These are phyloP conservation scores for Drosophila mercatorum DNA, from an alignment of 2,888 invertebrate genomes.

Conservation along the genomic window DNA sequence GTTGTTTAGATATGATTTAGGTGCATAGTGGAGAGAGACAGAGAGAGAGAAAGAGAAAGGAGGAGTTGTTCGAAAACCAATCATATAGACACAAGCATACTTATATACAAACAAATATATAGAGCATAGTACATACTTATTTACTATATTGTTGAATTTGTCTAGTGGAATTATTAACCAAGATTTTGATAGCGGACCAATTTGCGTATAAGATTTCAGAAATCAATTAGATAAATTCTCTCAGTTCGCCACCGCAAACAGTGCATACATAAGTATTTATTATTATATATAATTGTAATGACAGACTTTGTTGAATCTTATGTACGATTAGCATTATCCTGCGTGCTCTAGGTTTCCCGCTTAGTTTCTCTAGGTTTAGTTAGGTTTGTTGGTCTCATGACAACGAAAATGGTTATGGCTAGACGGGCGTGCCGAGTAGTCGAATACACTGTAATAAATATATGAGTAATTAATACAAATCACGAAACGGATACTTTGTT, in stretches of 20 bases:
- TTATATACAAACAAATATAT: conserved; percentile 22
- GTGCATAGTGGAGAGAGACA: conserved; percentile 18
- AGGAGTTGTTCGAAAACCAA: conserved; percentile 9
- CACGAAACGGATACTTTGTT: conserved; percentile 66
- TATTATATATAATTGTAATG: conserved; percentile 37
- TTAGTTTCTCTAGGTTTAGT: conserved; percentile 67
- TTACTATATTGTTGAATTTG: conserved; percentile 72
- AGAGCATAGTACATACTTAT: conserved; percentile 55
- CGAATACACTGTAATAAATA: conserved; percentile 23
- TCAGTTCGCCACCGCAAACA: conserved; percentile 70
- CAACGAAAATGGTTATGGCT: conserved; percentile 63
- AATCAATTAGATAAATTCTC: conserved; percentile 77
- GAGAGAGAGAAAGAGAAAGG: no score
- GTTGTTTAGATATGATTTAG: conserved; percentile 34
- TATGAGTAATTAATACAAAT: conserved; percentile 32
- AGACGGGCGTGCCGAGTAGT: conserved; percentile 52
- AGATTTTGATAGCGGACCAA: conserved; percentile 84
- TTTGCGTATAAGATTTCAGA: conserved; percentile 83
- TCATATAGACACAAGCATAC: conserved; percentile 18
- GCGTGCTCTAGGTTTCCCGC: conserved; percentile 56
- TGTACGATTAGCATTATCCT: conserved; percentile 49
- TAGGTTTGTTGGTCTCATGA: conserved; percentile 57
- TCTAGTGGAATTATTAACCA: conserved; percentile 78
- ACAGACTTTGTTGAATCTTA: conserved; percentile 62
- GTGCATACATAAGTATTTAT: conserved; percentile 37